Percentiles rank a stretch among this genome's conserved stretches.
phyloP scores from a whole-genome alignment of 2,797 vertebrate genomes.

The Allobates femoralis region DNA sequence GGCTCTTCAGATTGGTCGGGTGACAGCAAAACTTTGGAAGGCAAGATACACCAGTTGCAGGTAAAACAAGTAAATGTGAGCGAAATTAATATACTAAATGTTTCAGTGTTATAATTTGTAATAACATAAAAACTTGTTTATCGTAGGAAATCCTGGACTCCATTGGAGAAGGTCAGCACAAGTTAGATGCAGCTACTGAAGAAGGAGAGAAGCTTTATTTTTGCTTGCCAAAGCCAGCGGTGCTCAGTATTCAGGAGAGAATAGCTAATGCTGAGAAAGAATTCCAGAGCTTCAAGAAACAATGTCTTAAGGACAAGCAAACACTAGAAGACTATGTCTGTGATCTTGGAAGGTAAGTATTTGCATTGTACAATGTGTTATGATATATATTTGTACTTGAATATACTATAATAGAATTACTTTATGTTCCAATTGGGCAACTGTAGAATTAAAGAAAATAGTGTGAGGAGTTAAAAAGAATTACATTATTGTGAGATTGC shows the following conservation, averaged over 20 bases:
- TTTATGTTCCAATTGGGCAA: background rate
- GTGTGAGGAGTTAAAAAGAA: background rate
- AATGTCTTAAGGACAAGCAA: conserved; percentile 88
- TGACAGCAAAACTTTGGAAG: conserved; percentile 87
- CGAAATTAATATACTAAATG: too few species aligned
- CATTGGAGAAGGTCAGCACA: conserved; percentile 84
- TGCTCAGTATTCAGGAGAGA: conserved; percentile 88
- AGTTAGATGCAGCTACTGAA: conserved; percentile 85
- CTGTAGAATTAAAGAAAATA: background rate
- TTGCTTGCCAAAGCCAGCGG: conserved; percentile 86
- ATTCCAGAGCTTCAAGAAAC: conserved; percentile 88
- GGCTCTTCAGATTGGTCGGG: conserved; percentile 88
- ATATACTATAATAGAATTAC: too few species aligned
- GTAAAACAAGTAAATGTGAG: conserved; percentile 70
- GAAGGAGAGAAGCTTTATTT: conserved; percentile 89
- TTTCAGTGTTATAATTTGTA: background rate
- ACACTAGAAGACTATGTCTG: conserved; percentile 86
- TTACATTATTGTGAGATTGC: too few species aligned
- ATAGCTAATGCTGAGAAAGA: conserved; percentile 88
- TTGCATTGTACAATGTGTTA: background rate
- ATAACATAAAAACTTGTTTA: background rate
- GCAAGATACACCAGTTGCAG: conserved; percentile 91
- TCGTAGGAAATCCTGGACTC: conserved; percentile 85
- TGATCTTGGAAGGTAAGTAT: conserved; percentile 78
- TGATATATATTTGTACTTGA: background rate